phyloP scores from a whole-genome alignment of 2,113 vertebrate species.

The Chaenocephalus aceratus region DNA sequence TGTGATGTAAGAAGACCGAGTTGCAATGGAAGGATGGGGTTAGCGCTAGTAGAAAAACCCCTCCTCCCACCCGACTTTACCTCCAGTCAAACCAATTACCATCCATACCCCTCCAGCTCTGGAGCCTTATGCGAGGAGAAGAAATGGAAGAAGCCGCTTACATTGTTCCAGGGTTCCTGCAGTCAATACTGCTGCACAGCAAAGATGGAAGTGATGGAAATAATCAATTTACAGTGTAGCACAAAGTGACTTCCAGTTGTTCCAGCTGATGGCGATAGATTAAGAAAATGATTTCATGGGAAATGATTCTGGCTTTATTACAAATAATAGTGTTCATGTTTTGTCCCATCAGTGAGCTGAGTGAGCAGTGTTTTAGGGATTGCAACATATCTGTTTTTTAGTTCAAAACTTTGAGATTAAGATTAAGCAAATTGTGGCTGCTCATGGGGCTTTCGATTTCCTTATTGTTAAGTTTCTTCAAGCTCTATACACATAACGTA shows the following conservation, averaged over 20 bases:
- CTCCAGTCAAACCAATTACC: conserved; percentile 73
- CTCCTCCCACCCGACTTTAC: conserved; percentile 56
- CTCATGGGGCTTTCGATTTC: not conserved
- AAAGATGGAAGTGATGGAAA: conserved; percentile 47
- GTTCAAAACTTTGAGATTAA: not conserved
- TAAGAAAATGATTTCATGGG: not conserved
- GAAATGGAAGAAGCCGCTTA: conserved; percentile 40
- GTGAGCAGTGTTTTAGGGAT: not conserved
- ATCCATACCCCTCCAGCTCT: conserved; percentile 54
- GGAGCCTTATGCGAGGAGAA: conserved; percentile 33
- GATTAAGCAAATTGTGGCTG: not conserved
- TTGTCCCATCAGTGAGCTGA: too few species aligned
- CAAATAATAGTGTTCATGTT: too few species aligned
- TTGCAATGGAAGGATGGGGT: conserved; percentile 59
- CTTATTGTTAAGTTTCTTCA: not conserved
- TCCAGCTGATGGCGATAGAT: conserved; percentile 8
- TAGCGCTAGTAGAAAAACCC: conserved; percentile 54
- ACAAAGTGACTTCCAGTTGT: conserved; percentile 45
- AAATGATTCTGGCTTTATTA: conserved; percentile 11
- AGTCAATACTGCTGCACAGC: conserved; percentile 45
- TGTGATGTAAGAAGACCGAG: conserved; percentile 75
- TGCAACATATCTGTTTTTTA: not conserved
- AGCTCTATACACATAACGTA: not conserved
- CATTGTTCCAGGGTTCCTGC: conserved; percentile 47
- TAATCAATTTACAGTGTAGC: conserved; percentile 35